Evolutionary conservation across 2,113 vertebrate genomes (phyloP).

Genomic region (Chloropsis hardwickii): DNA sequence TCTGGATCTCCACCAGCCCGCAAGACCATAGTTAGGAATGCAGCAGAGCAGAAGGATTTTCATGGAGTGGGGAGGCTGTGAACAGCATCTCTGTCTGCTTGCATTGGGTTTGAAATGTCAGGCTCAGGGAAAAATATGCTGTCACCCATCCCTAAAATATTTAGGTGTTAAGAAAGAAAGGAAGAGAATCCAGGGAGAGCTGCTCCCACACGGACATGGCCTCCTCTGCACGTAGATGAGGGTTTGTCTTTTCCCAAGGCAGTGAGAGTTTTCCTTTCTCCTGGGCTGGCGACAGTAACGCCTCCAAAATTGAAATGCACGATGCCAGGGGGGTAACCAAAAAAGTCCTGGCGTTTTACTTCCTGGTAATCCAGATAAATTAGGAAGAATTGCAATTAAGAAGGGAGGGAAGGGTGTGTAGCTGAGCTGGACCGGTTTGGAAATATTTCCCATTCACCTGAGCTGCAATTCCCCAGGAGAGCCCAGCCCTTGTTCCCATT

Average conservation of each 20-base stretch:
- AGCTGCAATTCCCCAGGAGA: neutral
- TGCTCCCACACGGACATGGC: neutral
- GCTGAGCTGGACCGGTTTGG: slow-evolving; percentile 2
- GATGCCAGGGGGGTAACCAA: neutral
- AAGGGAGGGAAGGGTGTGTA: neutral
- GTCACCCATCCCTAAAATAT: neutral
- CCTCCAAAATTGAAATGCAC: neutral
- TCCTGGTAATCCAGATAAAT: slow-evolving; percentile 1
- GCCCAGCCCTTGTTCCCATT: neutral
- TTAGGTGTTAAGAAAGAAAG: neutral
- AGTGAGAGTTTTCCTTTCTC: neutral
- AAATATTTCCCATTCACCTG: neutral
- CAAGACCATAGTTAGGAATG: neutral
- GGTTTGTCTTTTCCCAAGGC: neutral
- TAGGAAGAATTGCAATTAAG: neutral
- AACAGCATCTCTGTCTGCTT: neutral
- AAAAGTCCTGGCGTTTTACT: neutral
- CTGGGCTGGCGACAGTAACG: rapidly evolving
- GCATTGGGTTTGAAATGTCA: neutral
- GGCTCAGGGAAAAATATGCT: neutral
- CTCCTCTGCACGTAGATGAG: neutral
- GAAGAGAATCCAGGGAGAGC: neutral
- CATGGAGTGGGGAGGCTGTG: neutral
- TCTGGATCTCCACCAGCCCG: neutral
- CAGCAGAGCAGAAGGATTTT: neutral